Conservation (phyloP, 2,113 vertebrate species). For the Sturnus vulgaris region DNA sequence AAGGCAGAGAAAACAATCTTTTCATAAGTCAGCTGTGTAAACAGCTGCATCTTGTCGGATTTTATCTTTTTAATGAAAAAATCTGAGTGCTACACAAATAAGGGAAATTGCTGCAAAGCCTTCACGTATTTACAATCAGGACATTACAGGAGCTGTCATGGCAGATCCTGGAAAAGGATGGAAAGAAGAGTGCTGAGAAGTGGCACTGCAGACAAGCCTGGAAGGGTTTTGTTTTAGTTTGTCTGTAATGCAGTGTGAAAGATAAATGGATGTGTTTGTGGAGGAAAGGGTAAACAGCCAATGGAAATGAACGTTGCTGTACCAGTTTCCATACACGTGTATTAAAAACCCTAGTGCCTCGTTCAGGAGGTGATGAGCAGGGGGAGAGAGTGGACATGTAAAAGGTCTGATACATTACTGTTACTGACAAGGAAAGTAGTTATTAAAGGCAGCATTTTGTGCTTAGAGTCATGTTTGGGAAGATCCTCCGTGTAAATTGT, state of each 20-base stretch:
- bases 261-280: neutral
- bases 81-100: neutral
- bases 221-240: neutral
- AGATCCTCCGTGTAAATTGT: neutral
- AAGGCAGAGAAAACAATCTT: neutral
- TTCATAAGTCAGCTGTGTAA: neutral
- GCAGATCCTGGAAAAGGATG: neutral
- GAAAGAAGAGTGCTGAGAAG: neutral
- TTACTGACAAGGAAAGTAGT: neutral
- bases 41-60: constrained; percentile 25
- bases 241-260: neutral
- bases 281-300: neutral
- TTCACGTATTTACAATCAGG: neutral
- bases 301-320: neutral
- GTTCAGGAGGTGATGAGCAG: neutral
- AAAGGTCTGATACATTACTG: neutral
- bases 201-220: neutral
- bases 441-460: neutral
- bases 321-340: neutral
- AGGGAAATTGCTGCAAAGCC: neutral
- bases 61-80: constrained; percentile 25
- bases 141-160: neutral
- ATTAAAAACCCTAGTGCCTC: neutral
- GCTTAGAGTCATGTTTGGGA: neutral
- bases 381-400: neutral